Conservation (phyloP, 92 coral and sea anemone species). For the Paragorgia papillata region DNA sequence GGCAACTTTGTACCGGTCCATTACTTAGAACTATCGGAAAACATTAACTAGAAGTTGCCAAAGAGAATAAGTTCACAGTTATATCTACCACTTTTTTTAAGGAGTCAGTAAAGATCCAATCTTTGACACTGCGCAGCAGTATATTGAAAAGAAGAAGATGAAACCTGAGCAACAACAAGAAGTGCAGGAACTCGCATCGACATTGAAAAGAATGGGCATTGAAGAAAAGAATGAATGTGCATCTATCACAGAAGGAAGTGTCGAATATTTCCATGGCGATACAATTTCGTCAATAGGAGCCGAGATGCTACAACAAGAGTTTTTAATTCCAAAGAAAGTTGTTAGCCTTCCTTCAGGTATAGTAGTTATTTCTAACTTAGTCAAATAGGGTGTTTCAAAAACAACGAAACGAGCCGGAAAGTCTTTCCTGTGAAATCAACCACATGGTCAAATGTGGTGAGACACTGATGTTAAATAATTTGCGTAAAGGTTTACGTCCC, state of each 20-base stretch:
- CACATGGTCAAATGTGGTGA: no score
- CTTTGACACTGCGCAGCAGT: not conserved
- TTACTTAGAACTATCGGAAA: no score
- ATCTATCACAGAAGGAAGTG: not conserved
- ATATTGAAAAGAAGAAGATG: constrained; percentile 11
- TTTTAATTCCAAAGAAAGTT: not conserved
- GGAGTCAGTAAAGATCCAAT: not conserved
- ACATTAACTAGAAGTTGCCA: no score
- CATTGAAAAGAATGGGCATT: constrained; percentile 8
- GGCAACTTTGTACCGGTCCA: no score
- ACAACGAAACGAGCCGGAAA: no score
- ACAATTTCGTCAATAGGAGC: constrained; percentile 2
- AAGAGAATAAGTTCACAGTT: no score
- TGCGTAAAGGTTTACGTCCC: no score
- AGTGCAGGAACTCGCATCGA: not conserved
- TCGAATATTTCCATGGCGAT: constrained; percentile 3
- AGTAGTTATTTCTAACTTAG: no score
- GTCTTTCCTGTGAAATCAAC: no score
- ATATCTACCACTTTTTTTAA: no score
- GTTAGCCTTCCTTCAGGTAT: constrained; percentile 8
- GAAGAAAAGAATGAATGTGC: not conserved
- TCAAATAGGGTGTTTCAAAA: no score
- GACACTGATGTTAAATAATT: no score
- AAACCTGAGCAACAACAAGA: not conserved
- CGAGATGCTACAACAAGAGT: constrained; percentile 12